These are phyloP conservation scores for Drosophila birchii DNA, from an alignment of 2,888 invertebrate species.

Conservation along the genomic window DNA sequence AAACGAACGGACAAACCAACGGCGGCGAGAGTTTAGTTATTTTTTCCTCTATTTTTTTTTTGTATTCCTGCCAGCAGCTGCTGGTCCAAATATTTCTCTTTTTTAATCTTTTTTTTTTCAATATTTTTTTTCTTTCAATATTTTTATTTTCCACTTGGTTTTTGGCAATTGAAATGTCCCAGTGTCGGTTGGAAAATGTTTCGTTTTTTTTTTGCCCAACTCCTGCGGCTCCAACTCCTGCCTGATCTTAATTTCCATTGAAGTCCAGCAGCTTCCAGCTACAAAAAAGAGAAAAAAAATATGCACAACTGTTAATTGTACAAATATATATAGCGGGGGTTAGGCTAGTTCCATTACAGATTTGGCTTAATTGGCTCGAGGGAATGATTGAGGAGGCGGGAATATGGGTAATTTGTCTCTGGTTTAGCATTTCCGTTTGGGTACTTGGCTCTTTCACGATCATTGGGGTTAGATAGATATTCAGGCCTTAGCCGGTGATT, in stretches of 20 bases:
- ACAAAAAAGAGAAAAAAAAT: slow-evolving; percentile 8
- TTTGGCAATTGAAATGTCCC: slow-evolving; percentile 74
- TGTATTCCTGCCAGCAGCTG: slow-evolving; percentile 63
- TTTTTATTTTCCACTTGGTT: slow-evolving; percentile 29
- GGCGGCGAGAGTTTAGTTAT: slow-evolving; percentile 24
- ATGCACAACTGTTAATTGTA: slow-evolving; percentile 73
- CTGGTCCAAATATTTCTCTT: slow-evolving; percentile 32
- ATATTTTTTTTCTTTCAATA: slow-evolving; percentile 16
- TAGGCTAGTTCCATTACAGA: slow-evolving; percentile 21
- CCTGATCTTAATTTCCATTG: slow-evolving; percentile 36
- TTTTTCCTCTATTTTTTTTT: slow-evolving; percentile 13
- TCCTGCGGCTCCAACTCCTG: neutral
- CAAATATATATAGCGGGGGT: slow-evolving; percentile 18
- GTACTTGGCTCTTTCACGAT: slow-evolving; percentile 13
- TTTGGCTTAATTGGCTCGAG: slow-evolving; percentile 41
- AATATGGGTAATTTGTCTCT: slow-evolving; percentile 30
- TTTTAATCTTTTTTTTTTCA: slow-evolving; percentile 21
- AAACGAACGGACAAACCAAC: slow-evolving; percentile 39
- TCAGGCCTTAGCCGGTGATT: slow-evolving; percentile 17
- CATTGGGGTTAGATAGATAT: slow-evolving; percentile 8
- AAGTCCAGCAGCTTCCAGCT: slow-evolving; percentile 20
- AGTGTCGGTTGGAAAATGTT: slow-evolving; percentile 29
- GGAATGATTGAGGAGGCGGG: slow-evolving; percentile 17
- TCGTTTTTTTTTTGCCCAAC: slow-evolving; percentile 1
- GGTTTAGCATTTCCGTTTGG: slow-evolving; percentile 33